Evolutionary conservation across 2,113 vertebrate genomes (phyloP).

Genomic region (Oceanites oceanicus): DNA sequence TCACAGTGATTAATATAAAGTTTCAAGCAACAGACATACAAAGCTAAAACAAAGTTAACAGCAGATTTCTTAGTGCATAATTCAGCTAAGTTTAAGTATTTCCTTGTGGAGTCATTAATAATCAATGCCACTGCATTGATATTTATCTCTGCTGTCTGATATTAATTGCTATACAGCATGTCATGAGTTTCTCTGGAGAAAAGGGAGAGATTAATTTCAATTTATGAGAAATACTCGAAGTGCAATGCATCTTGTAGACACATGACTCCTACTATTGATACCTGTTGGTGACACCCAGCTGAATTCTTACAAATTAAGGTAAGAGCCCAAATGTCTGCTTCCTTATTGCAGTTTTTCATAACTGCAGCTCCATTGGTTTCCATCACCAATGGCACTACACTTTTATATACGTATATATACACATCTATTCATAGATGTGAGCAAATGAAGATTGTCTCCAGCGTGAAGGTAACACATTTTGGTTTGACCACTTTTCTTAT

Average conservation of each 20-base stretch:
- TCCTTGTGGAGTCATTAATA: neutral
- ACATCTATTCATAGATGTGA: neutral
- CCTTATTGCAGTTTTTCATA: neutral
- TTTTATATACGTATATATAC: neutral
- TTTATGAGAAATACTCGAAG: neutral
- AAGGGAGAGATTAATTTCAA: neutral
- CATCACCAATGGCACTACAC: neutral
- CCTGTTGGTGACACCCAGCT: neutral
- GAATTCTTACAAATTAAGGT: neutral
- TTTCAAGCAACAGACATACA: neutral
- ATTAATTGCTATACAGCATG: neutral
- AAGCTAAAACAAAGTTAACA: neutral
- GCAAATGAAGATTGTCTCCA: neutral
- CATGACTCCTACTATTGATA: neutral
- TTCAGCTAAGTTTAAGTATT: neutral
- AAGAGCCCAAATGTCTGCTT: neutral
- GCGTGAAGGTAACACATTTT: neutral
- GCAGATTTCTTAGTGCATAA: neutral
- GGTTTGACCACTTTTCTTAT: neutral
- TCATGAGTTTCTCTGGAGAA: neutral
- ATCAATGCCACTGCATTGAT: neutral
- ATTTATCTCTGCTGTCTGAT: neutral
- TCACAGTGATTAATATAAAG: neutral
- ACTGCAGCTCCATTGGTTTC: neutral
- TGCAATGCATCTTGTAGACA: neutral